Evolutionary conservation across 2,797 vertebrate genomes (phyloP).

Genomic region (Pseudotriccus pelzelni): DNA sequence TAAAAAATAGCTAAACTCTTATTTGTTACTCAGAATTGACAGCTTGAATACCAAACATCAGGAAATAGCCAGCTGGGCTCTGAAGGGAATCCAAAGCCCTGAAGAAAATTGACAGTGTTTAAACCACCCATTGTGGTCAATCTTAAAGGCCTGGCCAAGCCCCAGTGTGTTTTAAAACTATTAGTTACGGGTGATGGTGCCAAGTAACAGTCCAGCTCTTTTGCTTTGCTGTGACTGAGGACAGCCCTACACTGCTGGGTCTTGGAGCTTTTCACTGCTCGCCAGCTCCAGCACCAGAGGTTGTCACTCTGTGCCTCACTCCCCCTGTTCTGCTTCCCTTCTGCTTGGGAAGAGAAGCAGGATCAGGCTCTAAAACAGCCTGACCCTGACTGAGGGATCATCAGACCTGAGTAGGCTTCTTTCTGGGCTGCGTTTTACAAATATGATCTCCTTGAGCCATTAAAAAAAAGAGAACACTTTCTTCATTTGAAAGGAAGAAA

Average conservation of each 20-base stretch:
- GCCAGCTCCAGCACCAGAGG: neutral
- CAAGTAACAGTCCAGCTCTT: neutral
- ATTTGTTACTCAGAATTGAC: neutral
- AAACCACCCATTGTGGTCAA: neutral
- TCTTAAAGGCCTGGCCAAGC: neutral
- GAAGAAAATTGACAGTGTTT: neutral
- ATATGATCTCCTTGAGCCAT: neutral
- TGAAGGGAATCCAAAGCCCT: neutral
- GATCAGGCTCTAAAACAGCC: neutral
- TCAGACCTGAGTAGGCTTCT: rapidly evolving
- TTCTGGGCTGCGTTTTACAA: neutral
- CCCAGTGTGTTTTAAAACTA: neutral
- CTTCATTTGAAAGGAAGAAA: neutral
- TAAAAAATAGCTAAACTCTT: neutral
- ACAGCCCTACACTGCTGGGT: rapidly evolving
- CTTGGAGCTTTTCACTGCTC: rapidly evolving
- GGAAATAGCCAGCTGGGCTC: neutral
- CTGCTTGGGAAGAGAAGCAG: neutral
- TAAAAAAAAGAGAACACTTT: neutral
- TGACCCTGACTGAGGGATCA: neutral
- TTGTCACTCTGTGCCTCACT: rapidly evolving
- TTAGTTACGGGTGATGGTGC: neutral
- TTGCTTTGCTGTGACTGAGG: neutral
- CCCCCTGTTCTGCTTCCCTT: rapidly evolving
- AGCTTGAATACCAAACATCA: neutral